phyloP scores from a whole-genome alignment of 2,113 vertebrate species.

The Budorcas taxicolor region DNA sequence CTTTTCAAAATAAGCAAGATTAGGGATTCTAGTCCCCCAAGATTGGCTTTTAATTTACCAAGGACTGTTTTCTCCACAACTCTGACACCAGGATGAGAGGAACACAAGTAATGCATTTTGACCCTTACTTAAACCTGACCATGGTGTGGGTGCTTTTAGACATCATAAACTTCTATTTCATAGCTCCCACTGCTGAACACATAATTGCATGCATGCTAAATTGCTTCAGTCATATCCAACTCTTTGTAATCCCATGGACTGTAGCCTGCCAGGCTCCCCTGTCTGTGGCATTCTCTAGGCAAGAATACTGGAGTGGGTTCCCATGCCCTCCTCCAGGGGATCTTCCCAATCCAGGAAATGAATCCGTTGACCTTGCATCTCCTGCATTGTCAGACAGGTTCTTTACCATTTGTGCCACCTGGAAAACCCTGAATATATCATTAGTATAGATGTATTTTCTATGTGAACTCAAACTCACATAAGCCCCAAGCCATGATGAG shows the following conservation, averaged over 20 bases:
- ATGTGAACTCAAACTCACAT: neutral
- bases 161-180: neutral
- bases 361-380: neutral
- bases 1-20: neutral
- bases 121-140: neutral
- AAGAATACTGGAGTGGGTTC: neutral
- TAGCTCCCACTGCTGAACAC: neutral
- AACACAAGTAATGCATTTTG: neutral
- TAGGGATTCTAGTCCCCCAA: neutral
- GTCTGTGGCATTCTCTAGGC: neutral
- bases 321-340: neutral
- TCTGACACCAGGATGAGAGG: neutral
- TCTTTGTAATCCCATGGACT: neutral
- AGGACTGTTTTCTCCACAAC: neutral
- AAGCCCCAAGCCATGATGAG: neutral
- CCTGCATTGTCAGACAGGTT: neutral
- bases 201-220: neutral
- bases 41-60: neutral
- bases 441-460: neutral
- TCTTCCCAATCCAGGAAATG: neutral
- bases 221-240: neutral
- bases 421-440: neutral
- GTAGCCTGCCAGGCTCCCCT: neutral
- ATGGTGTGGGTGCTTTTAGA: neutral
- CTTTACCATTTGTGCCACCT: neutral